These are phyloP conservation scores for Spatulosminthurus flaviceps DNA, from an alignment of 2,888 invertebrate species.

Conservation along the genomic window DNA sequence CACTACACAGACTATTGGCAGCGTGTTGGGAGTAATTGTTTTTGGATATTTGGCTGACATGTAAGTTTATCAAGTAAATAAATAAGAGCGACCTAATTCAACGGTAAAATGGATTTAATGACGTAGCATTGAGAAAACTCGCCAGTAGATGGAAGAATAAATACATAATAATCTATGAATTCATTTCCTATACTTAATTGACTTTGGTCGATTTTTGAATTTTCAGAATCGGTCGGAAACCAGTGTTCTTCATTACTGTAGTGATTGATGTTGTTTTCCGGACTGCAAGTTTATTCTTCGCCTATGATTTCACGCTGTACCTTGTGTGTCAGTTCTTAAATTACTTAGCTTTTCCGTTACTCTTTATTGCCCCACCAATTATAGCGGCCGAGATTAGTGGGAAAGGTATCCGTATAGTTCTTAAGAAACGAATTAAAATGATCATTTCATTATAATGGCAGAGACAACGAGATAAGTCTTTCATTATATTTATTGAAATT, in stretches of 20 bases:
- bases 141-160: too few species aligned
- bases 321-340: slow-evolving; percentile 50
- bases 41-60: slow-evolving; percentile 43
- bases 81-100: too few species aligned
- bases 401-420: too few species aligned
- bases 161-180: too few species aligned
- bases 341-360: slow-evolving; percentile 54
- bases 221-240: slow-evolving; percentile 69
- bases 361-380: slow-evolving; percentile 56
- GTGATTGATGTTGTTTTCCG: slow-evolving; percentile 63
- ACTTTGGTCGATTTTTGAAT: neutral
- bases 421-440: too few species aligned
- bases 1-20: slow-evolving; percentile 51
- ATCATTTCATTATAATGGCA: too few species aligned
- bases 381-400: slow-evolving; percentile 58
- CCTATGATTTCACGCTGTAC: slow-evolving; percentile 52
- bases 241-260: slow-evolving; percentile 69
- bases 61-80: slow-evolving; percentile 39
- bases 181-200: neutral
- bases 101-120: neutral
- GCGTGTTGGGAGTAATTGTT: slow-evolving; percentile 43
- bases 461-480: too few species aligned
- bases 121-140: too few species aligned
- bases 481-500: slow-evolving; percentile 10
- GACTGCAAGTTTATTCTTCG: slow-evolving; percentile 50